These are phyloP conservation scores for Trematomus bernacchii DNA, from an alignment of 2,797 vertebrate species.

Conservation along the genomic window DNA sequence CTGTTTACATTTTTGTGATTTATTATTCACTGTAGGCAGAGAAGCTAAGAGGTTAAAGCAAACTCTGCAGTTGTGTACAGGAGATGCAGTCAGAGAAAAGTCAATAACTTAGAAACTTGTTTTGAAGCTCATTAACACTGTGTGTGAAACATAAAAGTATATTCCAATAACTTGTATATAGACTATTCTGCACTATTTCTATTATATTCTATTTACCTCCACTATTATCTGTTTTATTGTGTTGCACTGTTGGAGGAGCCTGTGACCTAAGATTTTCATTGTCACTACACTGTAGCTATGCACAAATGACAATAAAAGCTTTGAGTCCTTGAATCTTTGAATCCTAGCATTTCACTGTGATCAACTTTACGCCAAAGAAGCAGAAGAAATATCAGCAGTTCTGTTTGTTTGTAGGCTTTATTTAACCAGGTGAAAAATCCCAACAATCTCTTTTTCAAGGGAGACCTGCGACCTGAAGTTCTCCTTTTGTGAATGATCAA, in stretches of 20 bases:
- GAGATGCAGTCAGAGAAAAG: background rate
- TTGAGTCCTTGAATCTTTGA: background rate
- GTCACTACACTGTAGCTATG: too few species aligned
- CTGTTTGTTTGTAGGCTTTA: too few species aligned
- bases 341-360: background rate
- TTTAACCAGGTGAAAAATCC: too few species aligned
- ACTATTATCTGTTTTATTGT: too few species aligned
- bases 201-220: too few species aligned
- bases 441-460: too few species aligned
- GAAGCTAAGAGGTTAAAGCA: background rate
- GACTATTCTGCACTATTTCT: too few species aligned
- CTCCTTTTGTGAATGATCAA: background rate
- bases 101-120: background rate
- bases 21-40: conserved; percentile 5
- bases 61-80: background rate
- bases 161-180: too few species aligned
- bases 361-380: conserved; percentile 12
- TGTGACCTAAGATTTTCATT: too few species aligned
- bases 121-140: background rate
- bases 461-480: too few species aligned
- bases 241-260: too few species aligned
- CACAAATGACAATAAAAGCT: too few species aligned
- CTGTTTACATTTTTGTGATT: background rate
- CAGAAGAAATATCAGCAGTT: conserved; percentile 6
- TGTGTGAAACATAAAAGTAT: conserved; percentile 4